Percentiles rank a stretch among this genome's conserved stretches.
phyloP scores from a whole-genome alignment of 92 coral and sea anemone species.

The Scolanthus callimorphus region DNA sequence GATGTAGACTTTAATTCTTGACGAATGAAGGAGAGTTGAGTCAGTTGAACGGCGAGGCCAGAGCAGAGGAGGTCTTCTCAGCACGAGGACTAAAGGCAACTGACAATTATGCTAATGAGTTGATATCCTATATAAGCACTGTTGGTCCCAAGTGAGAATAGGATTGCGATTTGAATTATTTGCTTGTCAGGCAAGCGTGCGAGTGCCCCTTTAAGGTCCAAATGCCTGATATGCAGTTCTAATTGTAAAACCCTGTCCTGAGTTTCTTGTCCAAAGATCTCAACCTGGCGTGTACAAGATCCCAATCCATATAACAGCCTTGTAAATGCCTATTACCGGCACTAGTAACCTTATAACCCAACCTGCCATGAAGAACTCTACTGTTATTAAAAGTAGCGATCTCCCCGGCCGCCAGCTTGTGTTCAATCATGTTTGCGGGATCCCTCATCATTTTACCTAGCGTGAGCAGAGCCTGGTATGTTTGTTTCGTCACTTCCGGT shows the following conservation, averaged over 20 bases:
- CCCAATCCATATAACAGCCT: slow-evolving; percentile 90
- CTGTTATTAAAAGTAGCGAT: slow-evolving; percentile 72
- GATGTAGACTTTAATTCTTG: no score
- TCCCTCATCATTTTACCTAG: slow-evolving; percentile 66
- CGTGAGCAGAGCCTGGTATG: slow-evolving; percentile 55
- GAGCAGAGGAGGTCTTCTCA: no score
- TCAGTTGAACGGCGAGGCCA: no score
- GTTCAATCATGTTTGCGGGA: slow-evolving; percentile 55
- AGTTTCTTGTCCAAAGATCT: slow-evolving; percentile 52
- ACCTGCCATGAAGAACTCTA: slow-evolving; percentile 82
- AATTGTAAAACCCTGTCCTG: slow-evolving; percentile 37
- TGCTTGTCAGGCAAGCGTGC: no score
- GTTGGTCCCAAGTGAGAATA: no score
- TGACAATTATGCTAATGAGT: no score
- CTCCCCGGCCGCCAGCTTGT: slow-evolving; percentile 75
- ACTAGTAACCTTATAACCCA: slow-evolving; percentile 40
- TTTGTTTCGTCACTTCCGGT: slow-evolving; percentile 46
- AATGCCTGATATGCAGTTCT: no score
- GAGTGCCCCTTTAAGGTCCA: no score
- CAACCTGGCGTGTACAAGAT: slow-evolving; percentile 68
- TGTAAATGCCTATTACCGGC: slow-evolving; percentile 53
- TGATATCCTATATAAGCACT: no score
- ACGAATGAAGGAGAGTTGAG: no score
- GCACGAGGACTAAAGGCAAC: no score
- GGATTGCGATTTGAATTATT: no score